These are phyloP conservation scores for Sparidentex hasta DNA, from an alignment of 2,797 vertebrate species.

Conservation along the genomic window DNA sequence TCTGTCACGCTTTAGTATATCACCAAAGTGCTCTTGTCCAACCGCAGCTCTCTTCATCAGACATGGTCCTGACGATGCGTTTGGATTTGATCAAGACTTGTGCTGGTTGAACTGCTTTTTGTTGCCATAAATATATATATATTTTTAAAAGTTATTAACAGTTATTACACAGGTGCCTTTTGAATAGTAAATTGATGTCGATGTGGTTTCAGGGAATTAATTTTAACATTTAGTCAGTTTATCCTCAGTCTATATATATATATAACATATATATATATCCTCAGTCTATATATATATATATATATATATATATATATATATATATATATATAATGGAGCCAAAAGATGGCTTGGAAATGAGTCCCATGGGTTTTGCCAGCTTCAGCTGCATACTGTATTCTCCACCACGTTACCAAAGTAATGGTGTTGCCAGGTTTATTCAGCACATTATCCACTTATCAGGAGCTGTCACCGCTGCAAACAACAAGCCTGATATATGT, in stretches of 20 bases:
- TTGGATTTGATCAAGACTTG: too few relatives aligned
- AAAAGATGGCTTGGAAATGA: not conserved
- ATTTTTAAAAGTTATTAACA: too few relatives aligned
- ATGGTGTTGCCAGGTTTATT: slow-evolving; percentile 25
- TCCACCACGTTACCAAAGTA: slow-evolving; percentile 40
- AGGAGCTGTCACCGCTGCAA: slow-evolving; percentile 71
- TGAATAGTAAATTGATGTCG: not conserved
- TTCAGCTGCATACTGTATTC: slow-evolving; percentile 1
- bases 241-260: not conserved
- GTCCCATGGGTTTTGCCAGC: not conserved
- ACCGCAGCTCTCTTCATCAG: not conserved
- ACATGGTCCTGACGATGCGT: too few relatives aligned
- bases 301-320: too few relatives aligned
- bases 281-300: too few relatives aligned
- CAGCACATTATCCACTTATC: slow-evolving; percentile 61
- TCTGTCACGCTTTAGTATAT: not conserved
- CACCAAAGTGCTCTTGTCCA: not conserved
- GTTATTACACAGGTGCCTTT: not conserved
- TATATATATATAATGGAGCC: too few relatives aligned
- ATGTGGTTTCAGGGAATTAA: too few relatives aligned
- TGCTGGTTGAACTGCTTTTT: too few relatives aligned
- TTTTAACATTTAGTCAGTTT: not conserved
- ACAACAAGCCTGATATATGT: slow-evolving; percentile 65
- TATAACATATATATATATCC: too few relatives aligned
- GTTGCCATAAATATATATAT: too few relatives aligned